Evolutionary conservation across 64 coral and sea anemone genomes (phyloP), one percentile per base, ranked within the genome.

Genomic region (Orbicella faveolata): DNA sequence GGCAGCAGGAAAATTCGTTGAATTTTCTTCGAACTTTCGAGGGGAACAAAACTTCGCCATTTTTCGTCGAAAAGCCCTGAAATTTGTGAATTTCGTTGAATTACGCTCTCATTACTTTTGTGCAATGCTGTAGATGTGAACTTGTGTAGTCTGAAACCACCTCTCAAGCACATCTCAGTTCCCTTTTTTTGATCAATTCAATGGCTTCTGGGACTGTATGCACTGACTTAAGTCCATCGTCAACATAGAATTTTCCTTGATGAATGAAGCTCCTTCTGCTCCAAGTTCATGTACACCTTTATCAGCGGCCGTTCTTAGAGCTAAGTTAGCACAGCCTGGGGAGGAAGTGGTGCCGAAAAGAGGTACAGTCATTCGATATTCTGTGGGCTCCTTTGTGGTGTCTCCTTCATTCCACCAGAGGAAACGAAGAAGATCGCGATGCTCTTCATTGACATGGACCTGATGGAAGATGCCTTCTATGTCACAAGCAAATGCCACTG

Each of bases 311-410:
- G 36, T 57, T 61, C 21, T 76, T 16, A 88, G 73, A 6, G 87
- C 87, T 16, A 78, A 57, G 55, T 88, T 88, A 9, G 87, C 87
- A 39, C 87, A 88, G 9, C 87, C 87, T 10, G 87, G 87, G 20
- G 74, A 88, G 25, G 87, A 88, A 12, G 87, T 77, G 12, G 86
- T 51, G 13, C 82, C 82, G 39, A 85, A 85, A 14, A 85, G 64
- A 37, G 54, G 79, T 53, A 53, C 52, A 4, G 52, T 53, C 52
- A 53, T 53, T 53, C 87, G 19, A 44, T 88, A 88, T 61, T 88
- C 87, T 3, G 26, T 78, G 1, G 87, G 87, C 8, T 48, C 52
- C 14, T 35, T 62, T 19, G 23, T 14, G 34, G 87, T 89, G 74
- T 89, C 57, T 19, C 87, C 87, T 33, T 65, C 19, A 3, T 88